Evolutionary conservation across 2,888 invertebrate genomes (phyloP), one percentile per base, ranked within the genome.

Genomic region (Ceramica pisi): DNA sequence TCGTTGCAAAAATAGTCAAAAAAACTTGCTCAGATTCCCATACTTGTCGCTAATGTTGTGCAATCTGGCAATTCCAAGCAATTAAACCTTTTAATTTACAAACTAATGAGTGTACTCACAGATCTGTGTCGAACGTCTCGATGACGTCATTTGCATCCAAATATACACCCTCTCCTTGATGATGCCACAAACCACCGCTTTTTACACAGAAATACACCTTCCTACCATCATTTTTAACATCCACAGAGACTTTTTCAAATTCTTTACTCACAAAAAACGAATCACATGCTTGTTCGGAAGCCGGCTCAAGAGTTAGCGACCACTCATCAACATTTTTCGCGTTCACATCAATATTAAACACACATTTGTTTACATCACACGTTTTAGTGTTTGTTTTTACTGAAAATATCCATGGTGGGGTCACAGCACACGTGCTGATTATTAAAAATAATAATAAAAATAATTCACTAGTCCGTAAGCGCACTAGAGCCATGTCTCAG

Each of bases 81-180:
- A 66, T 50, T 63, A 74, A 51, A 67, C 60, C 63, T 85, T 78
- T 79, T 64, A 72, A 74, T 80, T 71, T 44, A 62, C 35, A 71
- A 77, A 56, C 23, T 56, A 64, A 64, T 66, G 35, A 65, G 59
- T 41, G 67, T 78, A 93, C 94, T 92, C 72, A 95, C 94, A 87
- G 86, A 75, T 87, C 85, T 51, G 71, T 73, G 61, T 80, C 83
- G 63, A 78, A 76, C 75, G 86, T 84, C 70, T 81, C 78, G 87
- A 73, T 95, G 95, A 95, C 95, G 95, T 95, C 95, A 95, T 86
- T 88, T n/a, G 88, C 86, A 77, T 92, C 94, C 93, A 95, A 93
- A 93, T 90, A 94, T 90, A 95, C 88, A 77, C 85, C 86, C n/a
- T 83, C 90, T 80, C 94, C 94, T 88, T 93, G 93, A 80, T 94